phyloP scores from a whole-genome alignment of 2,797 vertebrate species.

The Syngnathus rostellatus region DNA sequence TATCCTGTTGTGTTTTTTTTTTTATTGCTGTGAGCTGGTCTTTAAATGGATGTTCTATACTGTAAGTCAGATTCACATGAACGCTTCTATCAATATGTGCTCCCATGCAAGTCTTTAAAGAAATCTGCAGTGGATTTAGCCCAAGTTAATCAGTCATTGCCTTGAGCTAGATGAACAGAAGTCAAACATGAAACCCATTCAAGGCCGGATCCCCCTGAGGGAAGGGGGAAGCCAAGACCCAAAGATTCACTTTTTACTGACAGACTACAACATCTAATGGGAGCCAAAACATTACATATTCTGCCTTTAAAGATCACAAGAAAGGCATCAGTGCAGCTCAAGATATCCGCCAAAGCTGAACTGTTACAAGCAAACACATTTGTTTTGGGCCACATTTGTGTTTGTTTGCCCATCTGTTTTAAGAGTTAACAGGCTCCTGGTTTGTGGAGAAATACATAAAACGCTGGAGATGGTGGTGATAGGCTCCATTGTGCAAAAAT shows the following conservation, averaged over 20 bases:
- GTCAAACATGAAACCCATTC: conserved; percentile 47
- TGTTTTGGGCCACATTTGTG: background rate
- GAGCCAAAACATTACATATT: background rate
- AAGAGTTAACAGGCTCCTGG: background rate
- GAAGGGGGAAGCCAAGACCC: background rate
- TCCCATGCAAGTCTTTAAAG: conserved; percentile 19
- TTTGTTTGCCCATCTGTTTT: background rate
- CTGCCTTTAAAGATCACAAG: background rate
- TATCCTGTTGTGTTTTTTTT: background rate
- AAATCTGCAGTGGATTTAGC: conserved; percentile 44
- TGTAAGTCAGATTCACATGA: background rate
- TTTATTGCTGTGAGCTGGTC: background rate
- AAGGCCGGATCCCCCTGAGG: conserved; percentile 26
- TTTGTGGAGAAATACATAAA: background rate
- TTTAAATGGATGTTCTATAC: background rate
- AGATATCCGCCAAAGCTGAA: background rate
- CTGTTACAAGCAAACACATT: background rate
- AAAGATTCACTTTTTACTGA: background rate
- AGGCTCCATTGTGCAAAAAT: background rate
- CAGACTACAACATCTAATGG: background rate
- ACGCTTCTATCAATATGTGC: background rate
- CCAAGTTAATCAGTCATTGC: conserved; percentile 33
- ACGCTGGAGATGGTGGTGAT: background rate
- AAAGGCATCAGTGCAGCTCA: background rate
- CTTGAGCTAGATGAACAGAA: conserved; percentile 32